Evolutionary conservation across 2,888 invertebrate species (phyloP).

Genomic region (Drosophila mayaguana): DNA sequence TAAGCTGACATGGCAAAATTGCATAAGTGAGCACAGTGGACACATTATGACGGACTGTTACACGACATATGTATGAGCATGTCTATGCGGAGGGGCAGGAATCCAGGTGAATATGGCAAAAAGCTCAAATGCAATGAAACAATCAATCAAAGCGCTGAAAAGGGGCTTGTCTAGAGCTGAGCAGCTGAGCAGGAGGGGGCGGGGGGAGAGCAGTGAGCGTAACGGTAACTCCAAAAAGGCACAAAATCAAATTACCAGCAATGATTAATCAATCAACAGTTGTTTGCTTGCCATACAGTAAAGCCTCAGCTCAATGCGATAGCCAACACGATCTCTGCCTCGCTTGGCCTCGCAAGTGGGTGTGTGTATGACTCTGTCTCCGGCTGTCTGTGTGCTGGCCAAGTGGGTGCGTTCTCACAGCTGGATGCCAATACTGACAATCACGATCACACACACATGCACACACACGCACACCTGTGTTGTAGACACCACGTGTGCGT

Average conservation of each 20-base stretch:
- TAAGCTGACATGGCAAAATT: constrained; percentile 56
- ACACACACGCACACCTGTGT: constrained; percentile 56
- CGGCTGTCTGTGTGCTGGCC: constrained; percentile 22
- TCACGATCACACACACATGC: constrained; percentile 52
- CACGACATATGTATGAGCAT: constrained; percentile 62
- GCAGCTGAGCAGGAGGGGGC: not conserved
- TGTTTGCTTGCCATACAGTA: constrained; percentile 9
- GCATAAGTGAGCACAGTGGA: not conserved
- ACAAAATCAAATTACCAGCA: constrained; percentile 80
- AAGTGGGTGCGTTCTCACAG: constrained; percentile 81
- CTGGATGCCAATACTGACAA: constrained; percentile 69
- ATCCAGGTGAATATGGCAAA: constrained; percentile 73
- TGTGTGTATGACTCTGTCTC: constrained; percentile 20
- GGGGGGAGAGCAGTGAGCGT: constrained; percentile 33
- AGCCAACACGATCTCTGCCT: constrained; percentile 55
- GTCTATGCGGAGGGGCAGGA: constrained; percentile 22
- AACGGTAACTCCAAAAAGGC: constrained; percentile 74
- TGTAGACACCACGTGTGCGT: constrained; percentile 73
- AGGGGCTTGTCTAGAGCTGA: constrained; percentile 60
- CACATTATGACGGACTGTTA: constrained; percentile 32
- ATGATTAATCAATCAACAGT: constrained; percentile 79
- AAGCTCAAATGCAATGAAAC: constrained; percentile 75
- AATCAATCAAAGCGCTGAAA: constrained; percentile 73
- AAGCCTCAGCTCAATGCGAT: constrained; percentile 27
- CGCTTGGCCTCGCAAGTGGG: constrained; percentile 65